phyloP scores from a whole-genome alignment of 1,140 invertebrate genomes.

The Drosophila navojoa region DNA sequence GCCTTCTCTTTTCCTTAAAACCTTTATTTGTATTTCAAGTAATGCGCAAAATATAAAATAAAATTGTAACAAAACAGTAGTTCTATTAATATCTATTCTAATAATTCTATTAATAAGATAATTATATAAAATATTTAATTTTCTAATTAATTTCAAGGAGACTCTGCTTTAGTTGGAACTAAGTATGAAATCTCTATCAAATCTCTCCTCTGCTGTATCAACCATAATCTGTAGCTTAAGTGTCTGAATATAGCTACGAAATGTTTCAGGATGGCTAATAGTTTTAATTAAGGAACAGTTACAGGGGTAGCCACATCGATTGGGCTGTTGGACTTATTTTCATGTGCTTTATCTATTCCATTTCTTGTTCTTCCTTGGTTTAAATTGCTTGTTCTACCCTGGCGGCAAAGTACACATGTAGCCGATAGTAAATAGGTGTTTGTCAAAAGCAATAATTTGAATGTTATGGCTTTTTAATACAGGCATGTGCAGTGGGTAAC shows the following conservation, averaged over 20 bases:
- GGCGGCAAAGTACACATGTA: background rate
- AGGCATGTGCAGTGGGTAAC: background rate
- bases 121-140: too few species aligned
- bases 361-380: background rate
- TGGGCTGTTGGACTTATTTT: background rate
- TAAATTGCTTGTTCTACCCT: slow-evolving; percentile 1
- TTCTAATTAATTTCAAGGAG: too few species aligned
- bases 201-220: background rate
- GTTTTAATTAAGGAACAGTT: slow-evolving; percentile 2
- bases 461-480: slow-evolving; percentile 56
- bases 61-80: too few species aligned
- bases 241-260: background rate
- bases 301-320: background rate
- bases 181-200: background rate
- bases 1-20: too few species aligned
- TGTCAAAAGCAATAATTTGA: slow-evolving; percentile 29
- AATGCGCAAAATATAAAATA: too few species aligned
- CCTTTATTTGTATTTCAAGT: too few species aligned
- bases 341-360: too few species aligned
- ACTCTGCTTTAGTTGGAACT: too few species aligned
- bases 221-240: background rate
- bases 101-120: too few species aligned
- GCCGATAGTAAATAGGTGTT: background rate
- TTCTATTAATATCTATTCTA: too few species aligned
- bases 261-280: background rate